These are phyloP conservation scores for Sweltsa coloradensis DNA, from an alignment of 1,140 invertebrate genomes.

Conservation along the genomic window DNA sequence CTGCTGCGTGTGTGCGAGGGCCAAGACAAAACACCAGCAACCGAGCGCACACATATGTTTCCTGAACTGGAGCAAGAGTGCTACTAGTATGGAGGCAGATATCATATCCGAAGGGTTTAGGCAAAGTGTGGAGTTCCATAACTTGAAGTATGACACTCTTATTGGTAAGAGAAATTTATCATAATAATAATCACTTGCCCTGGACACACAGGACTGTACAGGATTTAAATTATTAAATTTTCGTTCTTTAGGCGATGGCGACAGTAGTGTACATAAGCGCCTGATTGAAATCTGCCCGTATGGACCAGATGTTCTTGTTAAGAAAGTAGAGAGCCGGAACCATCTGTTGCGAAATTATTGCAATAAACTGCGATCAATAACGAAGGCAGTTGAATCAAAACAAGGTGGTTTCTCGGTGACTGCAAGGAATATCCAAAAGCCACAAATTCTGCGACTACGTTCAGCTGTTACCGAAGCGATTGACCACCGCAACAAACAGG, in stretches of 20 bases:
- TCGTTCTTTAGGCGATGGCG: constrained; percentile 6
- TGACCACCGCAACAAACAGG: constrained; percentile 11
- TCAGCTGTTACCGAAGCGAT: no score
- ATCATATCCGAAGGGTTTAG: constrained; percentile 1
- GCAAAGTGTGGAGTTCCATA: constrained; percentile 4
- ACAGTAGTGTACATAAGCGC: constrained; percentile 10
- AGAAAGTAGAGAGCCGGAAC: constrained; percentile 25
- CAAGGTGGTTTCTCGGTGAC: not conserved
- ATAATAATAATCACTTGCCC: no score
- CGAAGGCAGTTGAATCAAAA: constrained; percentile 2
- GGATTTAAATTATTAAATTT: no score
- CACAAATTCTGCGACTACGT: no score
- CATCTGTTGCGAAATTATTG: constrained; percentile 24
- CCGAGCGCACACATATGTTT: not conserved
- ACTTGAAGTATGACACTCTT: not conserved
- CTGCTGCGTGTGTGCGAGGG: constrained; percentile 1
- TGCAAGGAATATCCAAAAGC: no score
- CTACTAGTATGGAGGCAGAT: constrained; percentile 2
- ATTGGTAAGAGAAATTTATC: no score
- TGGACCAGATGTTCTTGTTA: constrained; percentile 10
- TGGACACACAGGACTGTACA: no score
- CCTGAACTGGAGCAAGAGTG: constrained; percentile 5
- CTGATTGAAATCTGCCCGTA: constrained; percentile 13
- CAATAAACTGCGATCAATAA: constrained; percentile 16
- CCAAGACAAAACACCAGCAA: constrained; percentile 1